phyloP scores from a whole-genome alignment of 2,797 vertebrate genomes.

The Poecile montanus region DNA sequence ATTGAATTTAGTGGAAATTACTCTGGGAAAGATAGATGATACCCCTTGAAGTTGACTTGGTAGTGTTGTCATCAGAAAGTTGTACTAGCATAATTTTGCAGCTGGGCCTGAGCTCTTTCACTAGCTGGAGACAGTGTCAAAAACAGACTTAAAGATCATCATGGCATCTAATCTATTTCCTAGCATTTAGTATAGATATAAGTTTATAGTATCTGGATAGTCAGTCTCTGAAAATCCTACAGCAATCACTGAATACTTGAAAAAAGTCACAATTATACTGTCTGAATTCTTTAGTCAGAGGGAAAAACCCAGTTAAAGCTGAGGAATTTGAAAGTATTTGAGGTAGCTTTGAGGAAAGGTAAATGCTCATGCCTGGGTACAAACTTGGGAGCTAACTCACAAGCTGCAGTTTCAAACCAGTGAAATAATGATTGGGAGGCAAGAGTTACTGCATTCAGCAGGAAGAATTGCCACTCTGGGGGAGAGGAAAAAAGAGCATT shows the following conservation, averaged over 20 bases:
- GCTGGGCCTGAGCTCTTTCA: neutral
- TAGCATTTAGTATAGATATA: neutral
- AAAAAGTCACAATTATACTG: neutral
- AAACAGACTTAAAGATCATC: neutral
- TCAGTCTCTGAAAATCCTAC: neutral
- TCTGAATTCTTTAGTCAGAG: neutral
- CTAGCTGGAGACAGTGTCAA: neutral
- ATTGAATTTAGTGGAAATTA: constrained; percentile 14
- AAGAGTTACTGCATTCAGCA: neutral
- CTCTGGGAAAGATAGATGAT: neutral
- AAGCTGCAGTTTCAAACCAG: neutral
- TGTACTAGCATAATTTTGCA: neutral
- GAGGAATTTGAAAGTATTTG: neutral
- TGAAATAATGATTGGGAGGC: neutral
- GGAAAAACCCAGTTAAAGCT: neutral
- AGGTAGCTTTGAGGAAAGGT: neutral
- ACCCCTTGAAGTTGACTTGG: neutral
- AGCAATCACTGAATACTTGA: neutral
- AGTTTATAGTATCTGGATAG: neutral
- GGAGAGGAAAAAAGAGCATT: neutral
- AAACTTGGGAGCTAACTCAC: neutral
- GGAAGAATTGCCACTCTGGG: neutral
- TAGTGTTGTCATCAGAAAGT: neutral
- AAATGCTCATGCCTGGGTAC: neutral
- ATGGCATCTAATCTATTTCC: neutral